Evolutionary conservation across 2,888 invertebrate genomes (phyloP).

Genomic region (Agapostemon virescens): DNA sequence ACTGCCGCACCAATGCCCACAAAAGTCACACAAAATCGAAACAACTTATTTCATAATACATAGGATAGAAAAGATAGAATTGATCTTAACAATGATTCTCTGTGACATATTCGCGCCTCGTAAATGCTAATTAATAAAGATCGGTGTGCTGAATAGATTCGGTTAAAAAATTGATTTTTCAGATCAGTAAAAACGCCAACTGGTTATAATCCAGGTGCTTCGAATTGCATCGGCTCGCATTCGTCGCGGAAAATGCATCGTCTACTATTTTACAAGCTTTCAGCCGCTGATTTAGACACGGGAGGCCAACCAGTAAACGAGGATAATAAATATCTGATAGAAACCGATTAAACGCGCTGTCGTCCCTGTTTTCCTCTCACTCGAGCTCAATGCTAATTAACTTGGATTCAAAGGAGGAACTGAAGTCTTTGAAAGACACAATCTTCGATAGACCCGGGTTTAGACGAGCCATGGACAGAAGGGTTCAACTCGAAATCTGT

Average conservation of each 20-base stretch:
- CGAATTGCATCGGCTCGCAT: too few species aligned
- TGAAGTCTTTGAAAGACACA: constrained; percentile 7
- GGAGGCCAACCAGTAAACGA: not conserved
- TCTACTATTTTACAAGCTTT: not conserved
- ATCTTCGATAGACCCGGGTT: constrained; percentile 2
- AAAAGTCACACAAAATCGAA: not conserved
- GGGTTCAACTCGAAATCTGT: not conserved
- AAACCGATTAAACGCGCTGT: not conserved
- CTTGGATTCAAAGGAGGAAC: not conserved
- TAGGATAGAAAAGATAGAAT: not conserved
- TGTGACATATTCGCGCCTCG: not conserved
- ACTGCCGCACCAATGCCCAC: not conserved
- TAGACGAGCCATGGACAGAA: not conserved
- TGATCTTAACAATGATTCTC: not conserved
- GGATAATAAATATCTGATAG: not conserved
- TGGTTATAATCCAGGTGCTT: too few species aligned
- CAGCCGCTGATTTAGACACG: not conserved
- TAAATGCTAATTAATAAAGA: not conserved
- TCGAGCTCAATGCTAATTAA: constrained; percentile 6
- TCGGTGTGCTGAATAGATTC: not conserved
- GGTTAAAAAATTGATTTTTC: not conserved
- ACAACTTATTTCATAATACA: not conserved
- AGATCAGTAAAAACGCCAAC: too few species aligned
- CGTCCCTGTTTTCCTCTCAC: not conserved
- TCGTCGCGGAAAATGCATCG: not conserved